Conservation (phyloP, 2,888 invertebrate species). For the Microplitis deprimator region DNA sequence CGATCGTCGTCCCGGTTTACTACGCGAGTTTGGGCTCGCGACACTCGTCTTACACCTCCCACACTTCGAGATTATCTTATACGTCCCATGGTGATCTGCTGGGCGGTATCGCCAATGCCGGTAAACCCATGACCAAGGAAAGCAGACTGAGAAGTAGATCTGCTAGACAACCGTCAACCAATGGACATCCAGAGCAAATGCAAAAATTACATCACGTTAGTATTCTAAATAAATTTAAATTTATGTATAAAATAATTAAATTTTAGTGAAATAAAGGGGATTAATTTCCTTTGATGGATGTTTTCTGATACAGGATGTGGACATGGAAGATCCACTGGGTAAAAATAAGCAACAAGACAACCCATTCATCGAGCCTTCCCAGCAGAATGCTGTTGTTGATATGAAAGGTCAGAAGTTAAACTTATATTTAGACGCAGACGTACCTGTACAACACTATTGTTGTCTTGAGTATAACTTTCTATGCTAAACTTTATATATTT, state of each 20-base stretch:
- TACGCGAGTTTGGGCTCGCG: conserved; percentile 89
- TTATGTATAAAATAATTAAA: not conserved
- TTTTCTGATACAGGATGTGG: conserved; percentile 78
- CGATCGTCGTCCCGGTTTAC: conserved; percentile 93
- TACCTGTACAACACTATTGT: conserved; percentile 5
- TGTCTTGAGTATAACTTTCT: conserved; percentile 16
- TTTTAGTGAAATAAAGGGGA: not conserved
- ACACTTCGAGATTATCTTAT: conserved; percentile 93
- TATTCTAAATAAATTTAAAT: not conserved
- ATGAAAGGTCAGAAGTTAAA: conserved; percentile 83
- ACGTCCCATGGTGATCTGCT: conserved; percentile 94
- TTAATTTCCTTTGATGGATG: not conserved
- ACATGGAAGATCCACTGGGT: conserved; percentile 85
- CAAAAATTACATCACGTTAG: conserved; percentile 74
- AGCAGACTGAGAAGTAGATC: conserved; percentile 85
- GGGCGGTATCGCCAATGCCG: conserved; percentile 78
- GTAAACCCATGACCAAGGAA: conserved; percentile 86
- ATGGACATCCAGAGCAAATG: conserved; percentile 78
- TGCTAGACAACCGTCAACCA: conserved; percentile 74
- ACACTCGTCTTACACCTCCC: conserved; percentile 96
- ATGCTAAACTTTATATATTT: conserved; percentile 4
- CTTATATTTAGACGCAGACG: conserved; percentile 9
- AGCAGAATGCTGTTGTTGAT: conserved; percentile 91
- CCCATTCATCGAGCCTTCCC: conserved; percentile 89
- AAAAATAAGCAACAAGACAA: conserved; percentile 91